Percentiles rank a stretch among this genome's conserved stretches.
Evolutionary conservation across 2,888 invertebrate species (phyloP).

Genomic region (Criorhina ranunculi): DNA sequence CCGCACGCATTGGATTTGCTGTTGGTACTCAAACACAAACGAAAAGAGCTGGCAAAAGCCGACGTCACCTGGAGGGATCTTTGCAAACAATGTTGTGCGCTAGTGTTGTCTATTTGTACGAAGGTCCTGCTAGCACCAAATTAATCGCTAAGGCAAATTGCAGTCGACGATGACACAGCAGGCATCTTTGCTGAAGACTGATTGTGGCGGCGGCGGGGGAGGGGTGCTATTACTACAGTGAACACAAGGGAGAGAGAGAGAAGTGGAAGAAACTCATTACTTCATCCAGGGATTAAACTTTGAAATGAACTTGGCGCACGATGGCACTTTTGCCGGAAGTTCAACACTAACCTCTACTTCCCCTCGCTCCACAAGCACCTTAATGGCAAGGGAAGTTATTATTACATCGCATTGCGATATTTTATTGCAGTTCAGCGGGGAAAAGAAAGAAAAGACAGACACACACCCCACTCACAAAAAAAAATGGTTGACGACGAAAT

Average conservation of each 20-base stretch:
- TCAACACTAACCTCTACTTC: constrained; percentile 50
- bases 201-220: constrained; percentile 42
- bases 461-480: not conserved
- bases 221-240: constrained; percentile 18
- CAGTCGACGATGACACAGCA: constrained; percentile 70
- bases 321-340: constrained; percentile 68
- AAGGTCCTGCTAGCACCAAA: constrained; percentile 54
- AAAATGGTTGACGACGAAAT: constrained; percentile 56
- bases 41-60: constrained; percentile 32
- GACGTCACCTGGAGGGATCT: constrained; percentile 37
- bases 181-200: constrained; percentile 73
- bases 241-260: constrained; percentile 16
- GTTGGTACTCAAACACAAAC: constrained; percentile 43
- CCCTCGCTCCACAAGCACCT: constrained; percentile 38
- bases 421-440: constrained; percentile 70
- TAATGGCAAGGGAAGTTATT: constrained; percentile 62
- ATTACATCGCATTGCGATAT: constrained; percentile 76
- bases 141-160: constrained; percentile 73
- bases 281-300: constrained; percentile 73
- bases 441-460: too few species aligned
- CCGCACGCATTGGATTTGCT: constrained; percentile 34
- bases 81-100: constrained; percentile 54
- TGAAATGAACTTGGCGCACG: constrained; percentile 72
- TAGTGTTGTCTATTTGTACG: constrained; percentile 26
- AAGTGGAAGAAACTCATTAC: constrained; percentile 70